Conservation (phyloP, 1,140 invertebrate species). For the Telenomus remus region DNA sequence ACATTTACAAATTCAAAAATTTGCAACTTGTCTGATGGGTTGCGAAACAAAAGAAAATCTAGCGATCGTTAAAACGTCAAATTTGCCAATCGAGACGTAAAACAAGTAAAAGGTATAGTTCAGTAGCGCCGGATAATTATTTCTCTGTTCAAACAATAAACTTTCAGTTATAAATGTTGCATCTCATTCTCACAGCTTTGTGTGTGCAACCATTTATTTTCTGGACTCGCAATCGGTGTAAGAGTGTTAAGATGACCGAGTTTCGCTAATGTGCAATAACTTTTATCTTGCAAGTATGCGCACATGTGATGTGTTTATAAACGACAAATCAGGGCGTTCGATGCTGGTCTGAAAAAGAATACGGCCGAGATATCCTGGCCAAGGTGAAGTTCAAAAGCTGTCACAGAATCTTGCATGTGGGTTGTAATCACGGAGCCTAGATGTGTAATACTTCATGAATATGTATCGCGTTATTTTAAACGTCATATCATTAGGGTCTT, state of each 20-base stretch:
- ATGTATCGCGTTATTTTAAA: too few species aligned
- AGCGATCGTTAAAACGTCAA: too few species aligned
- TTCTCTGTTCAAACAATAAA: too few species aligned
- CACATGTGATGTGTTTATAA: constrained; percentile 21
- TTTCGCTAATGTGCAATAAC: constrained; percentile 14
- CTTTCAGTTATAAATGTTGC: background rate
- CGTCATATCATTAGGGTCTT: too few species aligned
- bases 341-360: constrained; percentile 25
- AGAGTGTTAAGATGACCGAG: constrained; percentile 26
- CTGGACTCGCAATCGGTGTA: constrained; percentile 11
- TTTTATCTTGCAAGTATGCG: constrained; percentile 25
- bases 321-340: constrained; percentile 17
- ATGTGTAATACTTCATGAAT: too few species aligned
- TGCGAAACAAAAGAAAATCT: too few species aligned
- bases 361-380: constrained; percentile 31
- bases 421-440: constrained; percentile 1
- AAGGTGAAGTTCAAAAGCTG: constrained; percentile 42
- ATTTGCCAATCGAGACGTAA: too few species aligned
- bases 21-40: too few species aligned
- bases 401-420: constrained; percentile 15
- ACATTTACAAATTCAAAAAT: too few species aligned
- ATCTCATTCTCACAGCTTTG: constrained; percentile 8
- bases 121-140: too few species aligned
- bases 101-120: too few species aligned
- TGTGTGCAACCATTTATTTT: constrained; percentile 5